Evolutionary conservation across 2,113 vertebrate genomes (phyloP), one percentile per base, ranked within the genome.

Genomic region (Dinomys branickii): DNA sequence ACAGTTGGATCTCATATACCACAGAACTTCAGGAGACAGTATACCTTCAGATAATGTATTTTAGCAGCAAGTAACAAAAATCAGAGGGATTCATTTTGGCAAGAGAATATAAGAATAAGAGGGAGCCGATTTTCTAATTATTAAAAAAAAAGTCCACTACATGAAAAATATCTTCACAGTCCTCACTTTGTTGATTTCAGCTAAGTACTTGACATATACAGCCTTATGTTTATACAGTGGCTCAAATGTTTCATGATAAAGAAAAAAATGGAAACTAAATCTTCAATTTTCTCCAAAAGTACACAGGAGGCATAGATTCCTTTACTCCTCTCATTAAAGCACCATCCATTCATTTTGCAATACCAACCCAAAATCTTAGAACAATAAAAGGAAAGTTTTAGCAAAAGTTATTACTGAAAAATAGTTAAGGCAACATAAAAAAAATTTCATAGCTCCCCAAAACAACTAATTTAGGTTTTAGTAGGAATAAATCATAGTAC

Each of bases 231-330:
- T 97, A 97, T 97, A 98, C 88, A 98, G 97, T 98, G 98, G 98
- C 98, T 98, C 98, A 98, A 98, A 97, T 80, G 97, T 93, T 98
- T 98, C 98, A 98, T 95, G 95, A 93, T 84, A 94, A 98, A 98
- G 63, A 93, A 98, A 95, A 98, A 95, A 98, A 88, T 90, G 98
- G 96, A 99, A 98, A 97, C 96, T 98, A 98, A 98, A 99, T 99
- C 98, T 99, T 99, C 98, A 98, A 86, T 98, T 99, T 99, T 99
- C 98, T 98, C 98, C 98, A 97, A 94, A 98, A 98, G 98, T 95
- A 98, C 95, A 98, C 94, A 98, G 98, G 98, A 98, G 98, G 98
- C 98, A 98, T 98, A 98, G 97, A 97, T 97, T 98, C 96, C 97
- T 98, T 98, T 98, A 98, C 97, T 98, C 98, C 98, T 98, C 98